These are phyloP conservation scores for Lasioglossum marginatum DNA, from an alignment of 2,888 invertebrate species.

Conservation along the genomic window DNA sequence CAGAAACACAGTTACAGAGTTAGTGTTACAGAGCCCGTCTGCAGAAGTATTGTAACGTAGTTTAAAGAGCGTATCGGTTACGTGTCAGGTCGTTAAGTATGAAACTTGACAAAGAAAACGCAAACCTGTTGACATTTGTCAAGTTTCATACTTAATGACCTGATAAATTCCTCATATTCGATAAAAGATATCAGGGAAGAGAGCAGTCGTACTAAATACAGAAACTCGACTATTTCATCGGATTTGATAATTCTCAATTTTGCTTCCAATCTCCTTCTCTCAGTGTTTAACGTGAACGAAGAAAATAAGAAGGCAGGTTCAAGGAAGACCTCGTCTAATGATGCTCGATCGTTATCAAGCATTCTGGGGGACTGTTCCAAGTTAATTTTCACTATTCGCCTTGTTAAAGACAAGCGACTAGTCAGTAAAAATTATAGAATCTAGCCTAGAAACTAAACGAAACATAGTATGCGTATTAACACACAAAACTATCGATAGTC, in stretches of 20 bases:
- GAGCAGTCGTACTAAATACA: background rate
- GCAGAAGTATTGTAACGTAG: background rate
- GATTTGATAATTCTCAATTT: background rate
- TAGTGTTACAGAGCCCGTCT: slow-evolving; percentile 1
- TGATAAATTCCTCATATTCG: background rate
- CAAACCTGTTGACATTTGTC: too few species aligned
- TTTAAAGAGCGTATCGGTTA: slow-evolving; percentile 14
- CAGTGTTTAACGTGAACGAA: slow-evolving; percentile 15
- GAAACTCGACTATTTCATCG: background rate
- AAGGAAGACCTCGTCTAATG: slow-evolving; percentile 65
- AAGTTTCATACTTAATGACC: too few species aligned
- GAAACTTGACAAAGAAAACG: too few species aligned
- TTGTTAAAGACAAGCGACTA: background rate
- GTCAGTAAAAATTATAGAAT: background rate
- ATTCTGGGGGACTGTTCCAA: slow-evolving; percentile 18
- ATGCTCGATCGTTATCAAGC: slow-evolving; percentile 36
- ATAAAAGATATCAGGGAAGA: slow-evolving; percentile 6
- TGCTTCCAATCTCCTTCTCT: slow-evolving; percentile 1
- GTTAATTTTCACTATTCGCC: background rate
- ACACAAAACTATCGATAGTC: background rate
- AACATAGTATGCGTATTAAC: background rate
- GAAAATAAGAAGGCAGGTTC: slow-evolving; percentile 35
- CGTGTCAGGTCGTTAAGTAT: too few species aligned
- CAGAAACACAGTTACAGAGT: background rate
- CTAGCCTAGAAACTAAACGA: background rate